Evolutionary conservation across 2,888 invertebrate genomes (phyloP), one percentile per base, ranked within the genome.

Genomic region (Drosophila gaucha): DNA sequence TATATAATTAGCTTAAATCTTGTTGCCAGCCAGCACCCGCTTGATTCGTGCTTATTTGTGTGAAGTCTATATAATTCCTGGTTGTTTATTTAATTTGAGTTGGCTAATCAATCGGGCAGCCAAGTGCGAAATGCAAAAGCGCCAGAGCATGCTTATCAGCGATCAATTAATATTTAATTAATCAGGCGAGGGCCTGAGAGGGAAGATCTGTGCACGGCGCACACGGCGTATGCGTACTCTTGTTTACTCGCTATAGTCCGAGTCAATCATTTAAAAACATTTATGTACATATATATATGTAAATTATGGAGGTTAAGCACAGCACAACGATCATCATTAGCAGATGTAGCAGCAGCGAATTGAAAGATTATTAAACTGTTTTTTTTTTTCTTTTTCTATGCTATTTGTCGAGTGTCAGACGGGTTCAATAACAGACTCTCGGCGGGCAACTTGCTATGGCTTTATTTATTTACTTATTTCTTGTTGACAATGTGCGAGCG

Each of bases 111-210:
- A 64, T 43, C 36, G 51, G 10, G n/a, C 41, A 33, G 43, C n/a
- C 28, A 67, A 54, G 65, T 67, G 77, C 50, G 58, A 69, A 52
- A 50, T 43, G 36, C 50, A 68, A 59, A 80, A 58, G 84, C 64
- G 72, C 38, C 62, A 69, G 51, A 52, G 68, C 64, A 58, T 65
- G 77, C 86, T 80, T 86, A 88, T 89, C 89, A 80, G 54, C 70
- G 74, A 78, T 67, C 89, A 89, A 89, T 89, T 89, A 89, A 88
- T 86, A 80, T 89, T 88, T 88, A 89, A 89, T 89, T 89, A 89
- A 89, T 74, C 76, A 76, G 76, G 41, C 70, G 70, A 56, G 54
- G 69, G 66, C 18, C 16, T 38, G 47, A 9, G 62, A 18, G 47
- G 39, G n/a, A 20, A 28, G 9, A 4, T 36, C 10, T 59, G 18